Percentiles rank a stretch among this genome's conserved stretches.
Evolutionary conservation across 2,888 invertebrate species (phyloP).

Genomic region (Silvanus unidentatus): DNA sequence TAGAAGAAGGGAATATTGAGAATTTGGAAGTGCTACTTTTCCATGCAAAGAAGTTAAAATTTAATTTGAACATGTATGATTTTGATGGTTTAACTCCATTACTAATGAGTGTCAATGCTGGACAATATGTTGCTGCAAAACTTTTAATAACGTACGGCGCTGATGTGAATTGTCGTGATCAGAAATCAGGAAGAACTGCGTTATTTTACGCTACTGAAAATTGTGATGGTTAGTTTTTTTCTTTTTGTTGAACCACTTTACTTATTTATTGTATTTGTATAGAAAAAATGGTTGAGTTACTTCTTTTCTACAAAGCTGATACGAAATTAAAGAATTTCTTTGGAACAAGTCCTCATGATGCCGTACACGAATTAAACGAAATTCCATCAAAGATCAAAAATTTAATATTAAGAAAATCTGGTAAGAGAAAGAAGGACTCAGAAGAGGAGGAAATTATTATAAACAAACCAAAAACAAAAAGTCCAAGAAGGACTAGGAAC

Average conservation of each 20-base stretch:
- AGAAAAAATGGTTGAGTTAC: conserved; percentile 45
- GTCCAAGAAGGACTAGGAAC: too few relatives aligned
- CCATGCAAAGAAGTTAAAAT: conserved; percentile 29
- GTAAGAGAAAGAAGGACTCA: conserved; percentile 12
- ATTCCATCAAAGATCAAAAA: conserved; percentile 29
- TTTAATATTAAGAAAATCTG: conserved; percentile 27
- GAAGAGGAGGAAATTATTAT: background rate
- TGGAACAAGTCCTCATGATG: conserved; percentile 45
- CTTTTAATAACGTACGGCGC: conserved; percentile 39
- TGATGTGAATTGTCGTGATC: conserved; percentile 40
- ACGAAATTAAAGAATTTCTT: conserved; percentile 47
- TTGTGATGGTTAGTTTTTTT: conserved; percentile 37
- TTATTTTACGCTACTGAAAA: conserved; percentile 47
- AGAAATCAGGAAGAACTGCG: conserved; percentile 50
- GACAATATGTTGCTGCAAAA: conserved; percentile 39
- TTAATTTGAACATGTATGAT: conserved; percentile 30
- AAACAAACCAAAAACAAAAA: too few relatives aligned
- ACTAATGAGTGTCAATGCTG: conserved; percentile 46
- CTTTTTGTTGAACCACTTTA: conserved; percentile 8
- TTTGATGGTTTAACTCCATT: conserved; percentile 47
- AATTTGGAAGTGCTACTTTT: conserved; percentile 29
- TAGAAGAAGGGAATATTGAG: conserved; percentile 34
- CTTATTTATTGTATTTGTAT: conserved; percentile 14
- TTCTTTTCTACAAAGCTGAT: conserved; percentile 47
- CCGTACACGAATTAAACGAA: conserved; percentile 45